Evolutionary conservation across 2,888 invertebrate genomes (phyloP).

Genomic region (Calliphora vomitoria): DNA sequence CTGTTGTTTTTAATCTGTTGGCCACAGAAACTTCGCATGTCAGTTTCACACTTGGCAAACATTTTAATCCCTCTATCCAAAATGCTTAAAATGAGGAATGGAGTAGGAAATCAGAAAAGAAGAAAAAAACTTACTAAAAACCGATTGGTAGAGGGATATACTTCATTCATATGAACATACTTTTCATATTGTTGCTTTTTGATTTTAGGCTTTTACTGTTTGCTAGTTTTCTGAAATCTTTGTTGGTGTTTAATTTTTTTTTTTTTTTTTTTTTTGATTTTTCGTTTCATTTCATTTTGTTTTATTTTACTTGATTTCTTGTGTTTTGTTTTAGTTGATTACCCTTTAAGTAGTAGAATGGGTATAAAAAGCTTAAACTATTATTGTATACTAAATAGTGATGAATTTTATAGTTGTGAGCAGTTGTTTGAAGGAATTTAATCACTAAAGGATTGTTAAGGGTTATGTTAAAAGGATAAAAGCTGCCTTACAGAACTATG

Average conservation of each 20-base stretch:
- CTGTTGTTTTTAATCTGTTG: neutral
- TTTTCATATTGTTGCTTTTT: slow-evolving; percentile 1
- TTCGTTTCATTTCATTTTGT: neutral
- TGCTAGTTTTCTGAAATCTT: slow-evolving; percentile 24
- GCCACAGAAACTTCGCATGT: slow-evolving; percentile 69
- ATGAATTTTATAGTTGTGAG: neutral
- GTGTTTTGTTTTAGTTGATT: slow-evolving; percentile 56
- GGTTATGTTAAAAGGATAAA: no score
- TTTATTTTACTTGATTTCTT: slow-evolving; percentile 24
- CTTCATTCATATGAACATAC: slow-evolving; percentile 15
- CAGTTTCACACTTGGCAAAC: slow-evolving; percentile 74
- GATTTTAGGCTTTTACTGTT: slow-evolving; percentile 40
- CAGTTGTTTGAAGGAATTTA: slow-evolving; percentile 25
- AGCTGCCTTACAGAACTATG: no score
- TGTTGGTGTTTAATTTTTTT: slow-evolving; percentile 14
- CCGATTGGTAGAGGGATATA: slow-evolving; percentile 52
- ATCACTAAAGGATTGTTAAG: neutral
- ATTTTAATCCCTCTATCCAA: slow-evolving; percentile 65
- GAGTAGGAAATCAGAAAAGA: no score
- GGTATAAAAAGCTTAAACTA: neutral
- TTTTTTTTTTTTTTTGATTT: neutral
- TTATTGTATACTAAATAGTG: neutral
- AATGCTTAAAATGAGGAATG: slow-evolving; percentile 27
- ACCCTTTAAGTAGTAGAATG: slow-evolving; percentile 59
- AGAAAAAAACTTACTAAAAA: slow-evolving; percentile 14